Conservation (phyloP, 2,113 vertebrate species). For the Excalfactoria chinensis region DNA sequence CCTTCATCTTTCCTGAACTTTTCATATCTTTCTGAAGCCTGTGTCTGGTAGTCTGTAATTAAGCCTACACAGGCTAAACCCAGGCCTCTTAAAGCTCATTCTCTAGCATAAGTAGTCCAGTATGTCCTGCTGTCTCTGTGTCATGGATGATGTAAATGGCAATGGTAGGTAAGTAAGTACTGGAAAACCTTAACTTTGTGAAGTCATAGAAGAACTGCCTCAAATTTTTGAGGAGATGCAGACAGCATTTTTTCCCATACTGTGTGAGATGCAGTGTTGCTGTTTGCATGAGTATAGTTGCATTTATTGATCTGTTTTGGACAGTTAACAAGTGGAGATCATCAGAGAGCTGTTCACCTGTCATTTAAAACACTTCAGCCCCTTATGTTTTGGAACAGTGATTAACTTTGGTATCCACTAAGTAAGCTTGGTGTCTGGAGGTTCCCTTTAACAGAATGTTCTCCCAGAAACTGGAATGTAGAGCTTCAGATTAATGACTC, state of each 20-base stretch:
- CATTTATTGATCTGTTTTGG: background rate
- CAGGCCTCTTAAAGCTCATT: background rate
- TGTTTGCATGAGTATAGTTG: background rate
- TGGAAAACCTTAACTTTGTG: background rate
- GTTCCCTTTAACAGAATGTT: background rate
- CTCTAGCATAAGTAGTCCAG: background rate
- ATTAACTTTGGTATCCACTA: background rate
- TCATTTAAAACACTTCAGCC: background rate
- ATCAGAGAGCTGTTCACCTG: background rate
- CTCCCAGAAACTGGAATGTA: background rate
- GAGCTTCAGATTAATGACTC: background rate
- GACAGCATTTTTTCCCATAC: background rate
- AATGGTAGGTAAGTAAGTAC: background rate
- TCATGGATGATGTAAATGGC: background rate
- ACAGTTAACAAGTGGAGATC: background rate
- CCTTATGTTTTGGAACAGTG: background rate
- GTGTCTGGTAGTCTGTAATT: background rate
- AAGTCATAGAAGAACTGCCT: background rate
- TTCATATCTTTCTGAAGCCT: background rate
- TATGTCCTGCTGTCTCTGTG: background rate
- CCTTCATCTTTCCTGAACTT: background rate
- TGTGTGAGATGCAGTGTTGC: background rate
- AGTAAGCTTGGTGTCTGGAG: background rate
- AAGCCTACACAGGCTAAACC: background rate
- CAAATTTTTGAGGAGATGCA: background rate